These are phyloP conservation scores for Thymelicus sylvestris DNA, from an alignment of 2,888 invertebrate genomes.

Conservation along the genomic window DNA sequence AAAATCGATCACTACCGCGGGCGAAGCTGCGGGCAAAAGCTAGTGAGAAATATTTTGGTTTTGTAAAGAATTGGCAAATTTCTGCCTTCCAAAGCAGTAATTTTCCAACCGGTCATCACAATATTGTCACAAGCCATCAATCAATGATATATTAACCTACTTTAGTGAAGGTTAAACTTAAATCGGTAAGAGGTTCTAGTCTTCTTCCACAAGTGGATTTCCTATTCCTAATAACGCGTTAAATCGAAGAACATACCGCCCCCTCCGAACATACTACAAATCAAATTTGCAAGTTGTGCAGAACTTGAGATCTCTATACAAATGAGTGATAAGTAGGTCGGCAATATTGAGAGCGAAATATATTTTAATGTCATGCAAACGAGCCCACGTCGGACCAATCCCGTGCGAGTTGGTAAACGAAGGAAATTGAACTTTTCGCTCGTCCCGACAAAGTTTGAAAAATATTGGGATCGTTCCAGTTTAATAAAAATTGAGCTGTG, in stretches of 20 bases:
- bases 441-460: constrained; percentile 46
- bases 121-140: too few relatives aligned
- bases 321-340: constrained; percentile 28
- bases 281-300: constrained; percentile 5
- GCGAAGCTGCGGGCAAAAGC: too few relatives aligned
- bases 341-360: constrained; percentile 34
- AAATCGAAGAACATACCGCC: neutral
- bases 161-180: too few relatives aligned
- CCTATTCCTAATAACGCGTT: neutral
- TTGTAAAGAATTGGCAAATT: too few relatives aligned
- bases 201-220: too few relatives aligned
- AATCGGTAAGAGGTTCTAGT: too few relatives aligned
- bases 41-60: too few relatives aligned
- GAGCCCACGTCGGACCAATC: constrained; percentile 48
- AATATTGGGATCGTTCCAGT: constrained; percentile 49
- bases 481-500: constrained; percentile 51
- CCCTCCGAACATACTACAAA: constrained; percentile 8
- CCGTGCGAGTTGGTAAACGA: constrained; percentile 48
- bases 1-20: too few relatives aligned
- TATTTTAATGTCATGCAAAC: constrained; percentile 51
- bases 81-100: too few relatives aligned
- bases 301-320: constrained; percentile 14
- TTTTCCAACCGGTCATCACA: too few relatives aligned
- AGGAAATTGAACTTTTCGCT: constrained; percentile 50
- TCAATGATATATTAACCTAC: too few relatives aligned